These are phyloP conservation scores for Cetonia aurata DNA, from an alignment of 2,888 invertebrate species.

Conservation along the genomic window DNA sequence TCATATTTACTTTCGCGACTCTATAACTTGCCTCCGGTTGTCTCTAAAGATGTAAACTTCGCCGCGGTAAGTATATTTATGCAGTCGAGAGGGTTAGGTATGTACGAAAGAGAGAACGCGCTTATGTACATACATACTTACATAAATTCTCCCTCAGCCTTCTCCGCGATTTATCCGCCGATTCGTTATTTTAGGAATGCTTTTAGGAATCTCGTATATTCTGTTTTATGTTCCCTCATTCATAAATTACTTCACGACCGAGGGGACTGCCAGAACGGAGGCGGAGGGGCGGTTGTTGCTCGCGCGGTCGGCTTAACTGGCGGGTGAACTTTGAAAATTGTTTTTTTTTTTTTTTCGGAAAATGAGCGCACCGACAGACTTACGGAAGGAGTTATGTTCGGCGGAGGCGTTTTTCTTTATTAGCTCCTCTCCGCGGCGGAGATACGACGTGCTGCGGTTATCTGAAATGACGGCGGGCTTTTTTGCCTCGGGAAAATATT, in stretches of 20 bases:
- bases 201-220: constrained; percentile 40
- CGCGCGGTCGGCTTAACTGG: constrained; percentile 14
- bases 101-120: no score
- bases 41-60: no score
- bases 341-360: constrained; percentile 30
- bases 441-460: no score
- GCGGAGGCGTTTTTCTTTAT: constrained; percentile 36
- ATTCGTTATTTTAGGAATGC: constrained; percentile 41
- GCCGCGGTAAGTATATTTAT: no score
- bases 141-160: no score
- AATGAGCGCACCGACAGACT: constrained; percentile 8
- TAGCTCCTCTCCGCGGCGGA: constrained; percentile 7
- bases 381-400: constrained; percentile 30
- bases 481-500: no score
- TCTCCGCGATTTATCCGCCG: constrained; percentile 30
- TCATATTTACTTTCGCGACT: no score
- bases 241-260: constrained; percentile 30
- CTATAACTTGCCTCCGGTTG: no score
- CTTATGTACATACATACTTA: no score
- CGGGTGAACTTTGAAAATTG: constrained; percentile 32
- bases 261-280: not conserved
- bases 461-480: no score
- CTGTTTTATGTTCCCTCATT: constrained; percentile 40
- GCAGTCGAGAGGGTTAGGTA: no score
- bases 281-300: not conserved